phyloP scores from a whole-genome alignment of 2,797 vertebrate species.

The Monodelphis domestica region DNA sequence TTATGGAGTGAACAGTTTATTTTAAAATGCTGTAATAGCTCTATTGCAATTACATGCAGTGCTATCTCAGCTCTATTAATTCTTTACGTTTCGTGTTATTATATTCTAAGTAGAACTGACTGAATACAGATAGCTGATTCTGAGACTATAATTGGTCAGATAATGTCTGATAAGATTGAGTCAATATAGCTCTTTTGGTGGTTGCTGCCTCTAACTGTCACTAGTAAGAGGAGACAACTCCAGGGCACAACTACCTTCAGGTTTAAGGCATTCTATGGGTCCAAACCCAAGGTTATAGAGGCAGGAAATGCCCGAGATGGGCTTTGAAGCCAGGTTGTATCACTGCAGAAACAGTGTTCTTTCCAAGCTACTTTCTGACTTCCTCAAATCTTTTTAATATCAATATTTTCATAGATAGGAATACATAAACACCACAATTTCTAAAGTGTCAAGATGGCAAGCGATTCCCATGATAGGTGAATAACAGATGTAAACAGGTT shows the following conservation, averaged over 20 bases:
- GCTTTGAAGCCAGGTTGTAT: not conserved
- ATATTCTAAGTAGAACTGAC: not conserved
- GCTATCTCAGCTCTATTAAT: not conserved
- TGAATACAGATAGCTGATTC: not conserved
- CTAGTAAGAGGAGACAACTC: not conserved
- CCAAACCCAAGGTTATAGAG: not conserved
- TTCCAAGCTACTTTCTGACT: not conserved
- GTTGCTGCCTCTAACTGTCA: not conserved
- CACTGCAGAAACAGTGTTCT: not conserved
- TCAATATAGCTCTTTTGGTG: not conserved
- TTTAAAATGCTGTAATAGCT: not conserved
- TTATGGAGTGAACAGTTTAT: not conserved
- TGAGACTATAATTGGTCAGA: not conserved
- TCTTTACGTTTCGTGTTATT: not conserved
- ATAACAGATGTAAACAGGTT: not conserved
- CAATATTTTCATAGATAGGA: not conserved
- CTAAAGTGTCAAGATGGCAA: not conserved
- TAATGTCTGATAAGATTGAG: not conserved
- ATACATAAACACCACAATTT: not conserved
- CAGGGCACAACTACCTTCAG: not conserved
- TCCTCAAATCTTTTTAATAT: not conserved
- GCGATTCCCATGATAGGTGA: not conserved
- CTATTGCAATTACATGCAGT: not conserved
- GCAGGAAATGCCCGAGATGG: not conserved
- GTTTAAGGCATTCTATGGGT: not conserved